Evolutionary conservation across 2,797 vertebrate genomes (phyloP).

Genomic region (Chaunax sp.): DNA sequence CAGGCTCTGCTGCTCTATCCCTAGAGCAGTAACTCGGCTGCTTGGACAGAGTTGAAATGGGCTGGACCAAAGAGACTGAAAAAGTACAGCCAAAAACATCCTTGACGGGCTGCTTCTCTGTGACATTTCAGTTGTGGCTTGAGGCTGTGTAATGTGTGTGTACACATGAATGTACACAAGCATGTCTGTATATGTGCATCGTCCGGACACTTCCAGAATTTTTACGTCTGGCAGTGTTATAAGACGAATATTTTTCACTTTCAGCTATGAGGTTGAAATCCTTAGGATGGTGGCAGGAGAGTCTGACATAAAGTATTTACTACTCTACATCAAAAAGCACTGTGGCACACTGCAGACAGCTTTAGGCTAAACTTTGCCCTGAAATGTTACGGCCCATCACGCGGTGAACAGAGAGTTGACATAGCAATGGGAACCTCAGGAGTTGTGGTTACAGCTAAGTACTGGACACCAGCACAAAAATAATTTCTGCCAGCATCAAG

Average conservation of each 20-base stretch:
- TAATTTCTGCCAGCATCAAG: too few species aligned
- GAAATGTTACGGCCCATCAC: background rate
- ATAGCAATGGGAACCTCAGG: background rate
- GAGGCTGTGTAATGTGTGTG: slow-evolving; percentile 43
- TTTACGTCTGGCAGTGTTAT: slow-evolving; percentile 19
- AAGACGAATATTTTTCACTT: slow-evolving; percentile 4
- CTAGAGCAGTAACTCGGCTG: slow-evolving; percentile 50
- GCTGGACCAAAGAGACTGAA: slow-evolving; percentile 53
- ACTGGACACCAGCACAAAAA: background rate
- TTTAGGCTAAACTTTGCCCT: background rate
- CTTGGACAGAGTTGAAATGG: slow-evolving; percentile 54
- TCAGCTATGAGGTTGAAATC: slow-evolving; percentile 11
- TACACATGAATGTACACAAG: background rate
- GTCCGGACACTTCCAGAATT: background rate
- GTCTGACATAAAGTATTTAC: slow-evolving; percentile 16
- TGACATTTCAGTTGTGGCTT: slow-evolving; percentile 66
- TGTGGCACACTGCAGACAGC: slow-evolving; percentile 6
- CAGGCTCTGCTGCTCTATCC: slow-evolving; percentile 41
- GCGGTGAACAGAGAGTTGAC: background rate
- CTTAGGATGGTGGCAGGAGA: background rate
- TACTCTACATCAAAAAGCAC: slow-evolving; percentile 3
- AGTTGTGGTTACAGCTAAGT: background rate
- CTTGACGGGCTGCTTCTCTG: slow-evolving; percentile 39
- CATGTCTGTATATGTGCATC: slow-evolving; percentile 15
- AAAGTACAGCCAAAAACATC: slow-evolving; percentile 59